These are phyloP conservation scores for Porites cylindrica DNA, from an alignment of 92 coral and sea anemone species.

Conservation along the genomic window DNA sequence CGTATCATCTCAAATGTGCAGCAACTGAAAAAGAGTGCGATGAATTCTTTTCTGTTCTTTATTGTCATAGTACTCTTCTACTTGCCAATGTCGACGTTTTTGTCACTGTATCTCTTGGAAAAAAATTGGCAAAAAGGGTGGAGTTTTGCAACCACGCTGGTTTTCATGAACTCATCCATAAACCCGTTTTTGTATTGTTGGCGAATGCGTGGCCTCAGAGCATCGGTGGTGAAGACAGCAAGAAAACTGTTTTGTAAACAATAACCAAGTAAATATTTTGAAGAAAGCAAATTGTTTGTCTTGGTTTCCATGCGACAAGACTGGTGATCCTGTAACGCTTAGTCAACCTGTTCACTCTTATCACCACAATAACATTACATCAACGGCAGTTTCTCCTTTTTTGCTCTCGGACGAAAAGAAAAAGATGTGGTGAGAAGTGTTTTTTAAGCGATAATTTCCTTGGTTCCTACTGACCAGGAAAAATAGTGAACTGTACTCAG, in stretches of 20 bases:
- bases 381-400: too few species aligned
- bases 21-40: constrained; percentile 28
- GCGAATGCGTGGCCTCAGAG: constrained; percentile 16
- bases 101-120: not conserved
- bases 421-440: too few species aligned
- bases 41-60: constrained; percentile 34
- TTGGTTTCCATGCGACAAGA: too few species aligned
- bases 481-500: too few species aligned
- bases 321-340: too few species aligned
- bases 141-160: constrained; percentile 36
- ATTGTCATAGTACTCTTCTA: constrained; percentile 21
- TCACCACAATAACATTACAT: too few species aligned
- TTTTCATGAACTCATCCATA: constrained; percentile 36
- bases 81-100: constrained; percentile 11
- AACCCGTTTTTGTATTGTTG: constrained; percentile 39
- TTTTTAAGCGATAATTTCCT: too few species aligned
- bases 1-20: not conserved
- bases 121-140: constrained; percentile 8
- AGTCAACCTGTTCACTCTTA: too few species aligned
- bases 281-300: too few species aligned
- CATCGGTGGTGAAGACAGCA: constrained; percentile 10
- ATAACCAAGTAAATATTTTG: too few species aligned
- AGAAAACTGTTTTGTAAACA: constrained; percentile 14
- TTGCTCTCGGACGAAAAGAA: too few species aligned
- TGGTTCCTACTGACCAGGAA: too few species aligned